Percentiles rank a stretch among this genome's conserved stretches.
phyloP scores from a whole-genome alignment of 2,797 vertebrate genomes.

The Sebastes kiyomatsui region DNA sequence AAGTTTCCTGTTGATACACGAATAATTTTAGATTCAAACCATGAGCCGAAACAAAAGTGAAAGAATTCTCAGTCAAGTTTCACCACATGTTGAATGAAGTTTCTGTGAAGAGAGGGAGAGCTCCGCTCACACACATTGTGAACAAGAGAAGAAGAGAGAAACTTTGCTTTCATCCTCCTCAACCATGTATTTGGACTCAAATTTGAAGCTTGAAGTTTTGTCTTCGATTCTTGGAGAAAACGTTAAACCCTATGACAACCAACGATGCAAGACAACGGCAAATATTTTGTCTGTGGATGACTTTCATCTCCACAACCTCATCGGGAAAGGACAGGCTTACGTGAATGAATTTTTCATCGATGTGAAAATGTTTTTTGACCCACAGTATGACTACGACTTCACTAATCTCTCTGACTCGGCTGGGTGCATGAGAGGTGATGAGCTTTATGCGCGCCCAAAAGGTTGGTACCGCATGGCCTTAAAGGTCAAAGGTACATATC shows the following conservation, averaged over 20 bases:
- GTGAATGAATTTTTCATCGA: not conserved
- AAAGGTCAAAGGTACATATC: constrained; percentile 35
- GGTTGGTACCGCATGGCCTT: constrained; percentile 45
- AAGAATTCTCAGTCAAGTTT: not conserved
- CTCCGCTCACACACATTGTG: not conserved
- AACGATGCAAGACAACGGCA: rapidly evolving
- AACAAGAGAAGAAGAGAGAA: not conserved
- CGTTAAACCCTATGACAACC: rapidly evolving
- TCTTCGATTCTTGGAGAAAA: not conserved
- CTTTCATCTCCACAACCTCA: not conserved
- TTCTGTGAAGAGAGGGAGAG: not conserved
- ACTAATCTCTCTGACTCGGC: not conserved
- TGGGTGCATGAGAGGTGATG: not conserved
- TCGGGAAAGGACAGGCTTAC: not conserved
- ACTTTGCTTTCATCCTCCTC: not conserved
- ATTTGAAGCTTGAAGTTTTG: not conserved
- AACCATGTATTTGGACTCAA: not conserved
- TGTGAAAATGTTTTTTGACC: not conserved
- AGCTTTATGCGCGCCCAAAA: not conserved
- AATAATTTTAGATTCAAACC: not conserved
- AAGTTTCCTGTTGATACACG: no score
- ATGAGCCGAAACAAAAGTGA: not conserved
- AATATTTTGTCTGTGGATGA: not conserved
- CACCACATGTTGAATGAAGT: not conserved
- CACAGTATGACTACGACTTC: not conserved